phyloP scores from a whole-genome alignment of 2,113 vertebrate genomes.

The Phyllostomus discolor region DNA sequence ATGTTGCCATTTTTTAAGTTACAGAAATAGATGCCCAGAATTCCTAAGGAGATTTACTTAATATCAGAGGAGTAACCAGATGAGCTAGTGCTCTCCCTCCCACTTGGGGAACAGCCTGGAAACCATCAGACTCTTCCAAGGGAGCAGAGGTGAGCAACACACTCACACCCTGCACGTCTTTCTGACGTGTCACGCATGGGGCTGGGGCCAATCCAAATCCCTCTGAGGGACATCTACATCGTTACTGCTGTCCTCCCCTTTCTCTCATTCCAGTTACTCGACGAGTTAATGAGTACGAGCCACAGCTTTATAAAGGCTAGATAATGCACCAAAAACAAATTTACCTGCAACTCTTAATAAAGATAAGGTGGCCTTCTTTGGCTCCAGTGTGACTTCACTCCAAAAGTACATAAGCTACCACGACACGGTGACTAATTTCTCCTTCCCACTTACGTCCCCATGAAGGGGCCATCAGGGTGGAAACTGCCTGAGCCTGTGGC shows the following conservation, averaged over 20 bases:
- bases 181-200: background rate
- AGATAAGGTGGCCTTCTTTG: background rate
- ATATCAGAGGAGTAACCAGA: background rate
- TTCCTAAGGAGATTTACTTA: background rate
- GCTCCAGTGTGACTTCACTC: background rate
- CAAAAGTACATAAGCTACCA: background rate
- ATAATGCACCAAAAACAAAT: background rate
- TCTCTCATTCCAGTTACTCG: background rate
- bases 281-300: background rate
- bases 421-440: background rate
- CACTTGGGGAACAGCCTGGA: background rate
- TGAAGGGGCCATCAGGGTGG: background rate
- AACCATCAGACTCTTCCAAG: background rate
- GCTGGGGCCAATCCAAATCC: background rate
- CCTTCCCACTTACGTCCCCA: background rate
- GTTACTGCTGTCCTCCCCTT: too few relatives aligned
- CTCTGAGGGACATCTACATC: background rate
- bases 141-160: fast-evolving
- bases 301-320: background rate
- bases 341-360: background rate
- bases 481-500: background rate
- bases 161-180: fast-evolving
- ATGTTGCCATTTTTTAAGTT: background rate
- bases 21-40: background rate
- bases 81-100: background rate